A percentile compares a stretch with the other conserved stretches of the same genome.
phyloP scores from a whole-genome alignment of 2,888 invertebrate species.

The Cephus rjabovi region DNA sequence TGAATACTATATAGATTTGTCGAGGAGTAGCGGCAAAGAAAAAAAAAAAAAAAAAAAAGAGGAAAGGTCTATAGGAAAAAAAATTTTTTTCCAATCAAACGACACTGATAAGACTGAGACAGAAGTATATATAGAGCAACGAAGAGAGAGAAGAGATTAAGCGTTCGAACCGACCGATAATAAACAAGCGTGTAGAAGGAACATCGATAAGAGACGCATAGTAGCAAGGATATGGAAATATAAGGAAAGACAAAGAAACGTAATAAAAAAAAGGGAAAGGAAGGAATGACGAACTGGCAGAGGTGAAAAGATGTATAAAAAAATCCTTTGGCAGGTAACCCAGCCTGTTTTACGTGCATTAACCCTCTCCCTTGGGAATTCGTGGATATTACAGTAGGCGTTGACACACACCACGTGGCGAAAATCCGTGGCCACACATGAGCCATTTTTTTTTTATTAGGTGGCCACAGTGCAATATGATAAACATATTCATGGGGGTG shows the following conservation, averaged over 20 bases:
- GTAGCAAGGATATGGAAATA: not conserved
- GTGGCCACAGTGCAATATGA: slow-evolving; percentile 43
- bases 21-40: not conserved
- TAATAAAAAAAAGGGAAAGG: not conserved
- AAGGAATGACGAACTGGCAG: not conserved
- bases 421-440: slow-evolving; percentile 34
- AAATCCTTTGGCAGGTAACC: not conserved
- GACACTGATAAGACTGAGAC: not conserved
- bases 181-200: no score
- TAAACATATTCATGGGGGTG: slow-evolving; percentile 47
- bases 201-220: not conserved
- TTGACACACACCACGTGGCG: slow-evolving; percentile 30
- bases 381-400: not conserved
- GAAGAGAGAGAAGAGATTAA: not conserved
- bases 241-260: not conserved
- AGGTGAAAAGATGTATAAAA: not conserved
- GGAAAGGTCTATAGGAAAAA: not conserved
- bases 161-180: not conserved
- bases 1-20: slow-evolving; percentile 15
- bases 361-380: not conserved
- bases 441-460: slow-evolving; percentile 39
- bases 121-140: not conserved
- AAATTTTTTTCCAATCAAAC: not conserved
- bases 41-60: not conserved
- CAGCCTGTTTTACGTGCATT: not conserved